Evolutionary conservation across 2,113 vertebrate genomes (phyloP), one percentile per base, ranked within the genome.

Genomic region (Macrotus californicus): DNA sequence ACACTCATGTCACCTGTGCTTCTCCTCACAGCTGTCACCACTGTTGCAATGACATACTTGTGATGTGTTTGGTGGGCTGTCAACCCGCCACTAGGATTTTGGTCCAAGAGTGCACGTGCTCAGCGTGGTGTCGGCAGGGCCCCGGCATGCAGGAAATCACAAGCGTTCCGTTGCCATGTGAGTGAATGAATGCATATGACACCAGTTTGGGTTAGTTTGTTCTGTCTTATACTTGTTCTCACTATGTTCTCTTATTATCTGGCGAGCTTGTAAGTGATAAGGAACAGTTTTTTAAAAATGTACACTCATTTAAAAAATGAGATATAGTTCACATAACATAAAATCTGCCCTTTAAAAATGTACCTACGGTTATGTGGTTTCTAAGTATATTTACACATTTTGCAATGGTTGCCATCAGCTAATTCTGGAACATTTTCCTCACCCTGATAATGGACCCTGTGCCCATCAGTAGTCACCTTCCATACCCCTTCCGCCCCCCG

Each of bases 321-420:
- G 48, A 13, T 56, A 43, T 9, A 52, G 61, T 70, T 94, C 31
- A 41, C 0, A 22, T 61, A 75, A 82, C 31, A 34, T 80, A 61
- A 87, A 84, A 83, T 39, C 69, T 13, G 24, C 82, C 69, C 56
- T 87, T 91, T 93, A 22, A 61, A 84, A 93, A 41, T 87, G 16
- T 16, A 73, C 2, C 15, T 16, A 67, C 2, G 19, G 39, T 39
- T 41, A 36, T 11, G 14, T 14, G n/a, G 21, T 7, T 90, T 87
- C 67, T 18, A 73, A 81, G 31, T 50, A 13, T 88, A 76, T 91
- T 89, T 67, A 69, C 56, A 34, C 22, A 69, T 67, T 76, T 86
- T 59, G 29, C 24, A 52, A 39, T 24, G 7, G 26, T 22, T 3
- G 9, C 52, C 46, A 26, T 69, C 52, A 66, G 39, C n/a, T 50